Base-by-base conservation (phyloP, 1,140 invertebrate genomes). In the Hycleus phaleratus region DNA sequence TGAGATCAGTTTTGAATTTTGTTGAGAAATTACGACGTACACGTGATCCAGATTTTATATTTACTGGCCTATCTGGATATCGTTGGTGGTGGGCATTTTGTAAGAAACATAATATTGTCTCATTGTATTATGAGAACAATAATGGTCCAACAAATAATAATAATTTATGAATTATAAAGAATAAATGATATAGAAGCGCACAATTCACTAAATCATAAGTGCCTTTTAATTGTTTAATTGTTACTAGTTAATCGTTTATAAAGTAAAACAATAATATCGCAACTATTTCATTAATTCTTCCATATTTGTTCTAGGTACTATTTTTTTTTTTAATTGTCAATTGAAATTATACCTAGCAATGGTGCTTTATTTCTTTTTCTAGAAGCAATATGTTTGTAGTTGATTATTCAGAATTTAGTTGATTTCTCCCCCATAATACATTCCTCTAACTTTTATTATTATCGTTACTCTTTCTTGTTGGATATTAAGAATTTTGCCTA, bases 21-120 rank as follows among this genome's bases (percentile, higher is more conserved):
- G 85, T 87, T 10, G 81, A 86, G 61, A 82, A 80, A 60, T 65
- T 87, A 26, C 74, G 78, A 60, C 76, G 79, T 46, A 71, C 69
- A 11, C 76, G 82, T 55, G 82, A 86, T 57, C 82, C 85, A 0
- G 76, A 75, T 54, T 87, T 87, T 66, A 70, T 77, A 24, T 86
- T 87, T 61, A 79, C 80, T 43, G 84, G 84, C 4, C 73, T 86
- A 5, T 80, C 81, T 5, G 85, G 85, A 2, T 88, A 87, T 64
- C 72, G 85, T 12, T 88, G 86, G 86, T 88, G 86, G 86, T 88
- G 86, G 86, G 86, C 85, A 0, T 88, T 88, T 65, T 87, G 85
- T 75, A 87, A 87, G 69, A 87, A 88, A 66, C 83, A 88, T 73
- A 84, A 83, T 45, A 86, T 88, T 52, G 84, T 87, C 12, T 83